A percentile compares a stretch with the other conserved stretches of the same genome.
phyloP scores from a whole-genome alignment of 2,797 vertebrate genomes.

The Muscicapa comitata region DNA sequence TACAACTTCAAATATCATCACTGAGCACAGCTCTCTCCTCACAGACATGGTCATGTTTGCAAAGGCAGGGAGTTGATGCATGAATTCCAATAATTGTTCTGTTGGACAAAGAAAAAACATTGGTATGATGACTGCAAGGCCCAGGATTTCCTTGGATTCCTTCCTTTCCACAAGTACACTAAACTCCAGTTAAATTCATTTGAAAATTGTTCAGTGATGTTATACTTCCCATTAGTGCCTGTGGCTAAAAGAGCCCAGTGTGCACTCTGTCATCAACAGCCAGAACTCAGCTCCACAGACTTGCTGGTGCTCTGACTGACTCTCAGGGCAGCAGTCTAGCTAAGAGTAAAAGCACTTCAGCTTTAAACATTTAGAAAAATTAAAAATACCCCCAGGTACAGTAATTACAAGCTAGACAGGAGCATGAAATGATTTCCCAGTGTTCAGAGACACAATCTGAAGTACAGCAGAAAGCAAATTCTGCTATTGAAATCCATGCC shows the following conservation, averaged over 20 bases:
- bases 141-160: not conserved
- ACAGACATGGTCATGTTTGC: conserved; percentile 91
- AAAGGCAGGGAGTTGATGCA: conserved; percentile 88
- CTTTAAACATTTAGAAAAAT: not conserved
- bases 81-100: conserved; percentile 87
- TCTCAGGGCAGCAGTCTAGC: not conserved
- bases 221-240: not conserved
- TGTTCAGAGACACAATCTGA: not conserved
- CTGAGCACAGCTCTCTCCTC: conserved; percentile 84
- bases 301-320: not conserved
- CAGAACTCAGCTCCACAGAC: not conserved
- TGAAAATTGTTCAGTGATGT: not conserved
- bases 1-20: conserved; percentile 88
- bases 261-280: not conserved
- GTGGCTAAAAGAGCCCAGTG: not conserved
- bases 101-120: conserved; percentile 39
- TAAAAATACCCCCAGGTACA: not conserved
- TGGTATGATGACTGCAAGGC: not conserved
- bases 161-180: not conserved
- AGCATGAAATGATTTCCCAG: not conserved
- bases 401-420: not conserved
- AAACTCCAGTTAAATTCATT: not conserved
- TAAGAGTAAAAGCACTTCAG: not conserved
- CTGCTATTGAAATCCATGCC: not conserved
- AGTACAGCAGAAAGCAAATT: not conserved